Base-by-base conservation (phyloP, 2,888 invertebrate genomes). In the Mythimna vitellina region DNA sequence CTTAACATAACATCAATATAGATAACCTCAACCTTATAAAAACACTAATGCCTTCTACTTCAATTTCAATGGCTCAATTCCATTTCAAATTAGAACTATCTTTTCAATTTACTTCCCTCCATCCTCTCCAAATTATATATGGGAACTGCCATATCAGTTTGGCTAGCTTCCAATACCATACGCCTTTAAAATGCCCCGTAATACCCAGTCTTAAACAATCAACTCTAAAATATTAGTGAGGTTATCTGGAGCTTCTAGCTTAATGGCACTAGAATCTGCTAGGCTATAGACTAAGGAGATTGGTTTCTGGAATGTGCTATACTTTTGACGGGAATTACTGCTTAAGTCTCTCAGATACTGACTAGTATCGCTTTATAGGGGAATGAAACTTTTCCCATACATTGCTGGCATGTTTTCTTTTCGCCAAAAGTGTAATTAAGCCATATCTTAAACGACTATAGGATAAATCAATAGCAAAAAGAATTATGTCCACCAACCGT, bases 171-270 rank as follows among this genome's bases (percentile, higher is more conserved):
- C 82, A 82, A 81, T 67, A 64, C 60, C 51, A 77, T 77, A 75
- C 54, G 76, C 73, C 70, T 85, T 74, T 72, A 82, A 85, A 77
- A 84, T 66, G 57, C 42, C 17, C 65, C 42, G 69, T 81, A 62
- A 81, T 71, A 73, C 51, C 84, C 42, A 70, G 81, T 70, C 81
- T 81, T 83, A 70, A 80, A 76, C 76, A 81, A 80, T 80, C 73
- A 68, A 53, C 65, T 71, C 71, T 76, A 71, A 72, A 74, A 73
- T 73, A 84, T 82, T 73, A 73, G 69, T 57, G 51, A 20, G 75
- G 72, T 67, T 74, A 76, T 74, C 71, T 65, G 58, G 42, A 62
- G 53, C 51, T 57, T 54, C 57, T 65, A 66, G 68, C 17, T 64
- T 64, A 78, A 82, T 75, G 62, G 46, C 10, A 32, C 57, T 54